Percentiles rank a stretch among this genome's conserved stretches.
phyloP scores from a whole-genome alignment of 1,140 invertebrate genomes.

The Oppia nitens region DNA sequence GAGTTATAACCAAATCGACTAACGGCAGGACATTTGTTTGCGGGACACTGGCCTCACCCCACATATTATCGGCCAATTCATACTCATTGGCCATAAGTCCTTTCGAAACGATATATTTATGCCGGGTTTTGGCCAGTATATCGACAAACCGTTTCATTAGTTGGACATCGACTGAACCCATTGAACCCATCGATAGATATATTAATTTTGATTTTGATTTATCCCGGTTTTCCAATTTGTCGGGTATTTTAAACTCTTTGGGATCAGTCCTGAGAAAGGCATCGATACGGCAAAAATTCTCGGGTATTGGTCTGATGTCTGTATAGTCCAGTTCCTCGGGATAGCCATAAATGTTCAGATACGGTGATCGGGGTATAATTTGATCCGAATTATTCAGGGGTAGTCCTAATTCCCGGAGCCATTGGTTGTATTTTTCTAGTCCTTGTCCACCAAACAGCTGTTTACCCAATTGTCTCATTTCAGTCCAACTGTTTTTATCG shows the following conservation, averaged over 20 bases:
- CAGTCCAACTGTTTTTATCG: no score
- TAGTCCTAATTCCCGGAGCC: background rate
- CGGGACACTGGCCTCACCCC: slow-evolving; percentile 13
- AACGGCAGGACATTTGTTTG: background rate
- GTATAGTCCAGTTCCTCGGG: no score
- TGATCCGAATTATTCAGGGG: background rate
- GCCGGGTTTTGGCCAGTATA: background rate
- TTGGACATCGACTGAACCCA: no score
- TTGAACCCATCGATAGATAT: no score
- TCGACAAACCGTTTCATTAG: slow-evolving; percentile 8
- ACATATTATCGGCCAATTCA: no score
- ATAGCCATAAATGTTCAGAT: no score
- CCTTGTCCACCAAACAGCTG: no score
- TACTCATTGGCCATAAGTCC: slow-evolving; percentile 5
- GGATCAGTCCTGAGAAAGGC: background rate
- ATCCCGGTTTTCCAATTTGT: background rate
- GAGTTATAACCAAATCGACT: no score
- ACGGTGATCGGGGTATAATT: slow-evolving; percentile 12
- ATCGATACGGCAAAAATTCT: background rate
- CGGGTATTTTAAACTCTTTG: background rate
- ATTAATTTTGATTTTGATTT: slow-evolving; percentile 16
- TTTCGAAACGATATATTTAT: slow-evolving; percentile 14
- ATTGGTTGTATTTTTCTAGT: no score
- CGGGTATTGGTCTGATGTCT: background rate
- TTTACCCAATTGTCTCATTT: no score